Percentiles rank a stretch among this genome's conserved stretches.
These are phyloP conservation scores for Ormyrus rosae DNA, from an alignment of 2,888 invertebrate species.

Conservation along the genomic window DNA sequence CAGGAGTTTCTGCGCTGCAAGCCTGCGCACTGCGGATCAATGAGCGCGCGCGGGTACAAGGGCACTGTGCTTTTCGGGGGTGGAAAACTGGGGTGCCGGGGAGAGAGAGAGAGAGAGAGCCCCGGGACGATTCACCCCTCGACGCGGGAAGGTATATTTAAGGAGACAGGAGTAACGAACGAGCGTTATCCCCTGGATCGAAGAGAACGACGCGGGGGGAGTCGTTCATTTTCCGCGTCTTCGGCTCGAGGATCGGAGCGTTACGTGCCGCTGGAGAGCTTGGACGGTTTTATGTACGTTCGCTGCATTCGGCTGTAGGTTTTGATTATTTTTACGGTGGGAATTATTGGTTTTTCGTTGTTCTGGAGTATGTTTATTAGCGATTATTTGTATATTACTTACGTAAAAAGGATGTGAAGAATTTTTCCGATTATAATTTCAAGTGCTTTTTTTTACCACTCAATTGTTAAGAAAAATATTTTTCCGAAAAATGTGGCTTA, in stretches of 20 bases:
- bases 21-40: too few species aligned
- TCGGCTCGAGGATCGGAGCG: not conserved
- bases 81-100: slow-evolving; percentile 38
- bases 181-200: slow-evolving; percentile 17
- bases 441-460: too few species aligned
- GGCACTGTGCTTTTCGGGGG: slow-evolving; percentile 26
- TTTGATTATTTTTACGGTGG: too few species aligned
- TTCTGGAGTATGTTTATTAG: too few species aligned
- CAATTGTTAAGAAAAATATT: too few species aligned
- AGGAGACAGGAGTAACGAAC: not conserved
- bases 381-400: too few species aligned
- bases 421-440: too few species aligned
- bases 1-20: too few species aligned
- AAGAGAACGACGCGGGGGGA: not conserved
- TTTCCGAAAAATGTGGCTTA: too few species aligned
- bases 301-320: not conserved
- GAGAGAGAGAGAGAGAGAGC: slow-evolving; percentile 5
- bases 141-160: not conserved
- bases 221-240: slow-evolving; percentile 38
- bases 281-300: not conserved
- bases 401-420: too few species aligned
- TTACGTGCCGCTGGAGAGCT: not conserved
- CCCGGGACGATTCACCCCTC: slow-evolving; percentile 6
- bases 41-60: not conserved
- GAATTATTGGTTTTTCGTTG: too few species aligned